Conservation (phyloP, 1,140 invertebrate species). For the Trichomalopsis sarcophagae region DNA sequence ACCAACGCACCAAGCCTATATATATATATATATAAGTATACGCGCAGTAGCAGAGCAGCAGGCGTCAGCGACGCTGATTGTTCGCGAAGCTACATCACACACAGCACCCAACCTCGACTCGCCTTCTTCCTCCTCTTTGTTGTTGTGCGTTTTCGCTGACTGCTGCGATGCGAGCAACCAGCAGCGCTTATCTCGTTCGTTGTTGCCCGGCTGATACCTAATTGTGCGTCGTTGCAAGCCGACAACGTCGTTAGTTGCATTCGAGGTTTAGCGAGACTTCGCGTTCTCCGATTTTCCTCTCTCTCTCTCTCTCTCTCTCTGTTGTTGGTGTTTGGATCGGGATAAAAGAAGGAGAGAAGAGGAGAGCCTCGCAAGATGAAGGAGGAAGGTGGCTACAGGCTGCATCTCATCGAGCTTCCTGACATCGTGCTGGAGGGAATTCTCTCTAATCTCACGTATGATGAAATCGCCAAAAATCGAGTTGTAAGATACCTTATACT, state of each 20-base stretch:
- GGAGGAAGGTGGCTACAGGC: constrained; percentile 20
- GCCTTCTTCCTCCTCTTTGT: neutral
- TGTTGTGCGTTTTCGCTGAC: neutral
- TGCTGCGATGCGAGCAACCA: neutral
- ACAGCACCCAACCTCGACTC: neutral
- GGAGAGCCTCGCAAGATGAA: constrained; percentile 3
- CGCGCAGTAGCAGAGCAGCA: no score
- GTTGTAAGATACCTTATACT: constrained; percentile 77
- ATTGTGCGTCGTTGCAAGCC: neutral
- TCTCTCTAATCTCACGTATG: constrained; percentile 85
- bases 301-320: neutral
- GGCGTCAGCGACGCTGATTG: neutral
- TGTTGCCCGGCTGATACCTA: neutral
- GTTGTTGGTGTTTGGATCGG: neutral
- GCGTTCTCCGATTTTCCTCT: neutral
- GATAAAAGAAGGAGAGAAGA: neutral
- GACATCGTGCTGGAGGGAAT: constrained; percentile 87
- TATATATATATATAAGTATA: neutral
- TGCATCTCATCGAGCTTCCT: constrained; percentile 77
- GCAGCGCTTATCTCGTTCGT: neutral
- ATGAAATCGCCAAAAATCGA: constrained; percentile 87
- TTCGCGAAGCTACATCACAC: neutral
- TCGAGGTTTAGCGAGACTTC: no score
- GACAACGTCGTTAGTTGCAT: neutral
- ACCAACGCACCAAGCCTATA: neutral